Conservation (phyloP, 2,888 invertebrate genomes). For the Mythimna vitellina region DNA sequence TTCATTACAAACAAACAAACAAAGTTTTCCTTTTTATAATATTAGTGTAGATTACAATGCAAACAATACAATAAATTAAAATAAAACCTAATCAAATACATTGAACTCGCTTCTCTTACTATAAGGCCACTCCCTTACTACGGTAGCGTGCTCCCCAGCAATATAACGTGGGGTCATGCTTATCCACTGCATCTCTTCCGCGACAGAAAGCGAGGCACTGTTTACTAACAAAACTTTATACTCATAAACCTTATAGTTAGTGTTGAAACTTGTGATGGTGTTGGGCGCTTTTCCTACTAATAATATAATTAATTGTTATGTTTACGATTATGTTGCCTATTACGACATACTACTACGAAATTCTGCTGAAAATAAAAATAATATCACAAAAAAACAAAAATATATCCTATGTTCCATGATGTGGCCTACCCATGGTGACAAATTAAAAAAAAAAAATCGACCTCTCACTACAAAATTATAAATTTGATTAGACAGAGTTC, state of each 20-base stretch:
- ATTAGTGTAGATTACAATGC: no score
- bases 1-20: no score
- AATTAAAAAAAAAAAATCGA: neutral
- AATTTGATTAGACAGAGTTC: no score
- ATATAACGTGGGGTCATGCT: slow-evolving; percentile 75
- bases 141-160: slow-evolving; percentile 75
- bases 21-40: no score
- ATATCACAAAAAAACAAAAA: no score
- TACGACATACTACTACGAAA: no score
- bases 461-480: no score
- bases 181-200: slow-evolving; percentile 81
- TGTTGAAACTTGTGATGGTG: slow-evolving; percentile 51
- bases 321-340: slow-evolving; percentile 16
- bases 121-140: neutral
- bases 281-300: slow-evolving; percentile 38
- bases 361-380: no score
- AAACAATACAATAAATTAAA: no score
- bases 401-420: no score
- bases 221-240: slow-evolving; percentile 77
- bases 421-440: neutral
- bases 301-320: slow-evolving; percentile 45
- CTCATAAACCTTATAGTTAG: slow-evolving; percentile 60
- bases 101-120: neutral
- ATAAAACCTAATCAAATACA: no score
- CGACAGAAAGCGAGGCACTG: slow-evolving; percentile 74